Evolutionary conservation across 2,113 vertebrate genomes (phyloP).

Genomic region (Thalassoma bifasciatum): DNA sequence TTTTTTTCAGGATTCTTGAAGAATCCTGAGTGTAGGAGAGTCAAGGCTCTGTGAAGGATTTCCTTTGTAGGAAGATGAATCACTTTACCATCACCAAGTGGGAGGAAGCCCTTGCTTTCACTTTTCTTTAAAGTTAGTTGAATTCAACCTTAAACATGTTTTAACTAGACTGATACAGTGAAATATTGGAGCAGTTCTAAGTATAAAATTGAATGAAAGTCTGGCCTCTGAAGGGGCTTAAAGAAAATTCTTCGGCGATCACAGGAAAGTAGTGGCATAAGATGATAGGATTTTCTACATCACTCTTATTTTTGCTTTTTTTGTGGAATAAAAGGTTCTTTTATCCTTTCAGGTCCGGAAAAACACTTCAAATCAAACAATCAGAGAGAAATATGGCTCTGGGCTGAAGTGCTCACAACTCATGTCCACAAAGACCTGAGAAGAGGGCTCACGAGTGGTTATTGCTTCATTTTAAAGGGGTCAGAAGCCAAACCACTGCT

Average conservation of each 20-base stretch:
- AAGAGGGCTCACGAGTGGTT: background rate
- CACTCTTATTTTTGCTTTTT: background rate
- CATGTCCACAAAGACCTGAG: background rate
- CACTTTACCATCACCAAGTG: slow-evolving; percentile 15
- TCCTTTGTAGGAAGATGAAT: slow-evolving; percentile 47
- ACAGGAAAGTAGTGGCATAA: too few species aligned
- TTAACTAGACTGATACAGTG: background rate
- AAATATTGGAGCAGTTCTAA: background rate
- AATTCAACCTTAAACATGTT: slow-evolving; percentile 7
- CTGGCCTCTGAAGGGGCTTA: background rate
- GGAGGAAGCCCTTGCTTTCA: slow-evolving; percentile 7
- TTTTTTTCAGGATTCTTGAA: too few species aligned
- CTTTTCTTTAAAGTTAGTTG: background rate
- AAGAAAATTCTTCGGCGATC: background rate
- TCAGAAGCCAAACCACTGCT: background rate
- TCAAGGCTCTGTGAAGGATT: slow-evolving; percentile 45
- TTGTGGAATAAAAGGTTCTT: background rate
- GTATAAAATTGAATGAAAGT: background rate
- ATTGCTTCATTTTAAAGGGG: background rate
- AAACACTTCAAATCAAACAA: background rate
- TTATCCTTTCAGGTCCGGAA: background rate
- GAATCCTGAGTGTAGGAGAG: background rate
- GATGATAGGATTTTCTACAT: background rate
- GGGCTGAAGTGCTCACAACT: background rate
- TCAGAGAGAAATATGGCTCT: background rate